Base-by-base conservation (phyloP, 2,888 invertebrate genomes). In the Stictocephala bisonia region DNA sequence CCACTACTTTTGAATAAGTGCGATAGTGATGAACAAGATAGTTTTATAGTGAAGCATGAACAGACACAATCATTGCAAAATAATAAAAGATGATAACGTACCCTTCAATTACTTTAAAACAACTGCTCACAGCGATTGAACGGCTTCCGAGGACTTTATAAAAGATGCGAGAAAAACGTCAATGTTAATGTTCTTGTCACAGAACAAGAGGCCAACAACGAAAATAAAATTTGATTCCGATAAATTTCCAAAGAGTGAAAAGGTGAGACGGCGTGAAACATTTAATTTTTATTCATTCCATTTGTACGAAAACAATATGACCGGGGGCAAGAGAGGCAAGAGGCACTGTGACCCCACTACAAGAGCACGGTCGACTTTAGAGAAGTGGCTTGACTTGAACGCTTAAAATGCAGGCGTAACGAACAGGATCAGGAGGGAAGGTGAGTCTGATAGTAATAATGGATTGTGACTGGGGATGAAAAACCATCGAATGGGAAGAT, bases 81-180 rank as follows among this genome's bases (percentile, higher is more conserved):
- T 15, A 44, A 9, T 11, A 64, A 24, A 9, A 64, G 44, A n/a
- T n/a, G 44, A 44, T 41, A 11, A 41, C 40, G n/a, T 15, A n/a
- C 1, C 60, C 40, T 2, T 13, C 40, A 2, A 64, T 26, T 44
- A 24, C 58, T 31, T 79, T 83, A n/a, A 1, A 83, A 82, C 73
- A 82, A 80, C 67, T 79, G 78, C 35, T 79, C 81, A 24, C 80
- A 80, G 50, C 80, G 82, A 74, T 79, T 81, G 40, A 75, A 80
- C 4, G 82, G 81, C 22, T 79, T 87, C 29, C 85, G 86, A 75
- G 87, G 88, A 74, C 86, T 87, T n/a, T n/a, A n/a, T 75, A 82
- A 85, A 40, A 88, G 88, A 81, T 87, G 88, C 75, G 86, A 87
- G 0, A 89, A 88, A 81, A 88, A 87, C 1, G 85, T 87, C 48